phyloP scores from a whole-genome alignment of 1,140 invertebrate genomes.

The Muscidifurax raptorellus region DNA sequence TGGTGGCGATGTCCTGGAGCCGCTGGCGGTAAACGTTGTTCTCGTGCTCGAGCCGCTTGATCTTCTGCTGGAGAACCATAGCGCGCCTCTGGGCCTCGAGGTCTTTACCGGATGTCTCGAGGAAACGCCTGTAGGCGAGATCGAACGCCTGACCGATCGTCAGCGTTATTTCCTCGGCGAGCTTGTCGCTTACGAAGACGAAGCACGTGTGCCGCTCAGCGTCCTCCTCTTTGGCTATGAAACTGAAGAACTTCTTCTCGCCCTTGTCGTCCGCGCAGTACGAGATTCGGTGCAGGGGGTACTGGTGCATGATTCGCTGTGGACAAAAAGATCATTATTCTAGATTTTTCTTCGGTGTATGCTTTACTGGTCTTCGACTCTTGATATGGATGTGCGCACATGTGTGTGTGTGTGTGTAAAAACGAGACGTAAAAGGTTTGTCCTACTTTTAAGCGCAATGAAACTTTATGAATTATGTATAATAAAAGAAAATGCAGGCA shows the following conservation, averaged over 20 bases:
- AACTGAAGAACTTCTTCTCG: slow-evolving; percentile 97
- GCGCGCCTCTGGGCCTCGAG: slow-evolving; percentile 83
- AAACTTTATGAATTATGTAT: background rate
- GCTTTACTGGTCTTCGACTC: no score
- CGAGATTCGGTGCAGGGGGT: slow-evolving; percentile 97
- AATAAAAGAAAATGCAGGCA: background rate
- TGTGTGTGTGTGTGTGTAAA: background rate
- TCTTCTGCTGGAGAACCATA: slow-evolving; percentile 84
- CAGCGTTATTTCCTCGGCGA: slow-evolving; percentile 96
- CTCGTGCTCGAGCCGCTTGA: slow-evolving; percentile 84
- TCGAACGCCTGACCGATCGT: slow-evolving; percentile 99
- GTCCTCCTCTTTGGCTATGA: slow-evolving; percentile 93
- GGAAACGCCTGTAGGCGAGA: slow-evolving; percentile 92
- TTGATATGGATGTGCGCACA: no score
- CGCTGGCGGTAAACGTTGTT: slow-evolving; percentile 82
- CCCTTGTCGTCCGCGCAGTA: slow-evolving; percentile 99
- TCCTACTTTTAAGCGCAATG: background rate
- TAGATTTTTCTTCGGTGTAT: background rate
- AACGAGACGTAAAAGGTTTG: background rate
- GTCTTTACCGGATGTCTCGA: slow-evolving; percentile 87
- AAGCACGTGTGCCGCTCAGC: slow-evolving; percentile 94
- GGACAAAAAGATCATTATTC: slow-evolving; percentile 53
- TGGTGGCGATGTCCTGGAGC: slow-evolving; percentile 78
- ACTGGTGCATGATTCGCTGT: slow-evolving; percentile 91
- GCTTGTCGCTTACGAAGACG: slow-evolving; percentile 96